A percentile compares a stretch with the other conserved stretches of the same genome.
Conservation (phyloP, 2,888 invertebrate genomes). For the Lasioglossum malachurum region DNA sequence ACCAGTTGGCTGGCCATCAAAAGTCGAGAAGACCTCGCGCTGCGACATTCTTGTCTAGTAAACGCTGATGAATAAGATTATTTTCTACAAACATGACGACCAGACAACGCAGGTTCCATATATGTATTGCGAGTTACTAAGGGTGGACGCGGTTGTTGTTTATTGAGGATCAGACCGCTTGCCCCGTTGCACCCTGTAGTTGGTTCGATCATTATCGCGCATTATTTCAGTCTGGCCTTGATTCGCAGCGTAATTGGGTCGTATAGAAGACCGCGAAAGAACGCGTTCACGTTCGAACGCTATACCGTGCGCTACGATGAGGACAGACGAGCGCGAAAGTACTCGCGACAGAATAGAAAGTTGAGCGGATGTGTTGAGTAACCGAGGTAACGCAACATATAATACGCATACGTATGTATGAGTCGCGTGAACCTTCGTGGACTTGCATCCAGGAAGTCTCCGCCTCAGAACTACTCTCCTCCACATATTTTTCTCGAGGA, state of each 20-base stretch:
- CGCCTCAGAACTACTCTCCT: neutral
- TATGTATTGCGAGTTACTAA: neutral
- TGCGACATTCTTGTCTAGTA: neutral
- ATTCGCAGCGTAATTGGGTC: conserved; percentile 18
- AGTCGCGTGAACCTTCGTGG: conserved; percentile 25
- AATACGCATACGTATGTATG: neutral
- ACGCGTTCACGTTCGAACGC: conserved; percentile 29
- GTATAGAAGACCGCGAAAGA: neutral
- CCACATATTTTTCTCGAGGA: neutral
- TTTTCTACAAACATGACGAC: neutral
- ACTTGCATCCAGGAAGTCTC: conserved; percentile 31
- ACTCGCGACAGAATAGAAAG: conserved; percentile 74
- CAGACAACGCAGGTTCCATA: neutral
- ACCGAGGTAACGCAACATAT: conserved; percentile 48
- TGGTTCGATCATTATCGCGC: neutral
- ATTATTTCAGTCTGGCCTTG: neutral
- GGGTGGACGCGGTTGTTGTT: neutral
- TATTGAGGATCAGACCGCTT: neutral
- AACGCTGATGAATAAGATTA: neutral
- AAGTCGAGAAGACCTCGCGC: neutral
- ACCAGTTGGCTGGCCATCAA: neutral
- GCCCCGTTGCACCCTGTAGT: neutral
- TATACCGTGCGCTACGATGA: conserved; percentile 1
- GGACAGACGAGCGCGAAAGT: conserved; percentile 40
- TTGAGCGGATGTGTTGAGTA: conserved; percentile 75